Percentiles rank a stretch among this genome's conserved stretches.
phyloP scores from a whole-genome alignment of 2,888 invertebrate genomes.

The Blera fallax region DNA sequence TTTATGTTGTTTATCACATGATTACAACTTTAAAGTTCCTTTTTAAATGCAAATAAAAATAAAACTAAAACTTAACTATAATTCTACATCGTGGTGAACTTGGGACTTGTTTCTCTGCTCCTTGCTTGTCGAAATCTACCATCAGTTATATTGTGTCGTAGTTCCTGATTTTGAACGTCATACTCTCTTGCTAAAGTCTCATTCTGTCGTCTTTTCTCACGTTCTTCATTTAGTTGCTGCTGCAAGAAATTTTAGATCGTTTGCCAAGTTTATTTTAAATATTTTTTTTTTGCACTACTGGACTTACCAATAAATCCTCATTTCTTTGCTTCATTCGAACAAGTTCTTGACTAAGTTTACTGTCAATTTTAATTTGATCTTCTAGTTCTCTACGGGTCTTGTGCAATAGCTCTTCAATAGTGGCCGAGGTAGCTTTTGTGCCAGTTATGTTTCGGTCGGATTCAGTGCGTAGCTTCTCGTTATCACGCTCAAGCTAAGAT shows the following conservation, averaged over 20 bases:
- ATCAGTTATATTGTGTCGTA: conserved; percentile 79
- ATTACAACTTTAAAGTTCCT: conserved; percentile 7
- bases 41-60: not conserved
- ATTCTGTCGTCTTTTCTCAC: conserved; percentile 76
- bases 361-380: conserved; percentile 77
- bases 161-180: conserved; percentile 78
- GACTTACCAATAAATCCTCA: conserved; percentile 77
- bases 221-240: conserved; percentile 77
- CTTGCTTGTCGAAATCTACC: conserved; percentile 79
- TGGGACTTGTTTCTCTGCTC: conserved; percentile 74
- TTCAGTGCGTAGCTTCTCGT: conserved; percentile 81
- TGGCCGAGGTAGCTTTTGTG: conserved; percentile 81
- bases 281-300: not conserved
- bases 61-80: not conserved
- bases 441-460: conserved; percentile 74
- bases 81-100: conserved; percentile 43
- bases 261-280: not conserved
- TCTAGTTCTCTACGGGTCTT: conserved; percentile 85
- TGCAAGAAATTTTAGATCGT: conserved; percentile 56
- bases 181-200: conserved; percentile 78
- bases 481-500: conserved; percentile 83
- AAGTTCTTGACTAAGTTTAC: conserved; percentile 78
- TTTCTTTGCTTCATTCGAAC: conserved; percentile 76
- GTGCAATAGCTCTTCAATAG: conserved; percentile 84
- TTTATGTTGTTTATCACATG: too few relatives aligned